phyloP scores from a whole-genome alignment of 2,888 invertebrate genomes.

The Oscheius sp. region DNA sequence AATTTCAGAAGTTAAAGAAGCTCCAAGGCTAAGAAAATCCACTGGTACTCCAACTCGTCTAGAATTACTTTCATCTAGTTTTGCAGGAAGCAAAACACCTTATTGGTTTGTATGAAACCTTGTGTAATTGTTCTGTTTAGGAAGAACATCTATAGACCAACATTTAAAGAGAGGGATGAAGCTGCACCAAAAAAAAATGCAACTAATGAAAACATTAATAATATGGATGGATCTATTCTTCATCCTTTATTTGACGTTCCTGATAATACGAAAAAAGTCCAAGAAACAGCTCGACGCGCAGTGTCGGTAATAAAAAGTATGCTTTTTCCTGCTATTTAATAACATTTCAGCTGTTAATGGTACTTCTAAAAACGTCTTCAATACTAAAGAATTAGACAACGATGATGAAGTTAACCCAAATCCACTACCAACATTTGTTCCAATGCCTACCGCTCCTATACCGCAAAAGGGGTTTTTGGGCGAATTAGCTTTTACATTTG shows the following conservation, averaged over 20 bases:
- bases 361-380: slow-evolving; percentile 23
- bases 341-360: slow-evolving; percentile 25
- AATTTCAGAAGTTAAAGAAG: too few species aligned
- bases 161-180: not conserved
- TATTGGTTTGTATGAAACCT: too few species aligned
- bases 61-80: too few species aligned
- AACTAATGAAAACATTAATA: not conserved
- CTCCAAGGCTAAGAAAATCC: too few species aligned
- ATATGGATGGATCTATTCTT: slow-evolving; percentile 7
- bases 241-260: slow-evolving; percentile 8
- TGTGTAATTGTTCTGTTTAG: not conserved
- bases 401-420: slow-evolving; percentile 13
- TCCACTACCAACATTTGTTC: slow-evolving; percentile 2
- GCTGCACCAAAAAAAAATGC: slow-evolving; percentile 7
- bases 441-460: not conserved
- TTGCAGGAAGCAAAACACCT: too few species aligned
- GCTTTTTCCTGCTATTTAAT: too few species aligned
- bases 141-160: slow-evolving; percentile 23
- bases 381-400: slow-evolving; percentile 25
- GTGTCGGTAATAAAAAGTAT: not conserved
- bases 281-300: not conserved
- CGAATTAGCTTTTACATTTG: slow-evolving; percentile 19
- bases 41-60: too few species aligned
- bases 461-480: slow-evolving; percentile 23
- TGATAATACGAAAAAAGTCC: too few species aligned